phyloP scores from a whole-genome alignment of 2,113 vertebrate species.

The Perccottus glenii region DNA sequence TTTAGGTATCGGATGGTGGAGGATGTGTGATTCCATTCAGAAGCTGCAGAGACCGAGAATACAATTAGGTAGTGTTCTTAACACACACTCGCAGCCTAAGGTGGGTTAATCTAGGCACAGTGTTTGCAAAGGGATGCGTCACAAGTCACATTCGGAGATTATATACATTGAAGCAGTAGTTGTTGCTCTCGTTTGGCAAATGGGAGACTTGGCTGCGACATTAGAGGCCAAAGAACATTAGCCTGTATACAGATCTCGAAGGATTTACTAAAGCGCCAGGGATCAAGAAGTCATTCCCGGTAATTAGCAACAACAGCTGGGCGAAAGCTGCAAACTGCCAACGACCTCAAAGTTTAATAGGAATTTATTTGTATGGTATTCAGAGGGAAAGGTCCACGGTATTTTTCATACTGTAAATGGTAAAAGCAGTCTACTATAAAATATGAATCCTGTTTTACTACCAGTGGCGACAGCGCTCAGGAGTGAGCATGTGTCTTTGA shows the following conservation, averaged over 20 bases:
- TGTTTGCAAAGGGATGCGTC: slow-evolving; percentile 16
- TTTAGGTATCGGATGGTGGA: too few species aligned
- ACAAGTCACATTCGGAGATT: too few species aligned
- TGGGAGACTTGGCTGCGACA: slow-evolving; percentile 1
- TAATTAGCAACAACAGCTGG: slow-evolving; percentile 50
- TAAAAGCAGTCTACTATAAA: neutral
- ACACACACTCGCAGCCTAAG: slow-evolving; percentile 26
- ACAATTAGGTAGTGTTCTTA: slow-evolving; percentile 35
- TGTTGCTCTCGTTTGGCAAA: too few species aligned
- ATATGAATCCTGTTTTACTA: too few species aligned
- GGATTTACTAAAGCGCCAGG: slow-evolving; percentile 37
- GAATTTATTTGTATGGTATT: slow-evolving; percentile 18
- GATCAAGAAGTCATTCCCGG: slow-evolving; percentile 50
- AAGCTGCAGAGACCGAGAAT: slow-evolving; percentile 39
- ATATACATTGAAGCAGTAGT: too few species aligned
- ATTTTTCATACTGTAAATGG: neutral
- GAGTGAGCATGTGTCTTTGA: too few species aligned
- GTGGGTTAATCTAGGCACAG: slow-evolving; percentile 9
- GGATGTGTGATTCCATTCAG: too few species aligned
- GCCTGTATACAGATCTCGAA: slow-evolving; percentile 32
- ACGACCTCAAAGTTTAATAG: slow-evolving; percentile 14
- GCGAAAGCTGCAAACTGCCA: slow-evolving; percentile 11
- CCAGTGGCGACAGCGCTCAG: too few species aligned
- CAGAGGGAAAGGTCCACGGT: slow-evolving; percentile 7
- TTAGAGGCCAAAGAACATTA: slow-evolving; percentile 26